Conservation (phyloP, 2,888 invertebrate species). For the Heliconius hortense region DNA sequence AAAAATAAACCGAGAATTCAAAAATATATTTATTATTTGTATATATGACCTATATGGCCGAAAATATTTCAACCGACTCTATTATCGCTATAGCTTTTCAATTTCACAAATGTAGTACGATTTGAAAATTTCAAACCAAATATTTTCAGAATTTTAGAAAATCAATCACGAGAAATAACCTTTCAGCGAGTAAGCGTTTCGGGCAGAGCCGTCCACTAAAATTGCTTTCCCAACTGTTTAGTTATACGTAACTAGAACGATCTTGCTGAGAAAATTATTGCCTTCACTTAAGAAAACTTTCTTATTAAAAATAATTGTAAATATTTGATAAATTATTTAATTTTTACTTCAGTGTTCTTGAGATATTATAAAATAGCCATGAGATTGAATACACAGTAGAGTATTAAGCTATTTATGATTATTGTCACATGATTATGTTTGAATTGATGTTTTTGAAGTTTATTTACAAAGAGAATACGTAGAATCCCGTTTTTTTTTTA, state of each 20-base stretch:
- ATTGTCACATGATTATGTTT: no score
- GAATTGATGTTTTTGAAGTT: no score
- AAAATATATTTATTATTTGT: background rate
- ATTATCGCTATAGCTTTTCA: slow-evolving; percentile 8
- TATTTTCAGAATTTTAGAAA: slow-evolving; percentile 26
- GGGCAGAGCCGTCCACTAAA: slow-evolving; percentile 19
- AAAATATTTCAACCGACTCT: slow-evolving; percentile 4
- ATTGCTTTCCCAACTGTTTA: slow-evolving; percentile 29
- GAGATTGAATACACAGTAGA: no score
- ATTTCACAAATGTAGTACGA: slow-evolving; percentile 11
- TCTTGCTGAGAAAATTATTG: slow-evolving; percentile 7
- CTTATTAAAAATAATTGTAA: background rate
- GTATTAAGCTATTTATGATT: no score
- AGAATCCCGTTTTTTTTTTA: no score
- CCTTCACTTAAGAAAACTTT: slow-evolving; percentile 4
- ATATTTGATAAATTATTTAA: background rate
- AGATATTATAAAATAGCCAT: no score
- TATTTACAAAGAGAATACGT: no score
- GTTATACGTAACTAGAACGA: slow-evolving; percentile 1
- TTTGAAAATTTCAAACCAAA: slow-evolving; percentile 18
- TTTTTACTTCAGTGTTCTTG: background rate
- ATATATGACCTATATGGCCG: background rate
- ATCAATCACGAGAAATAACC: slow-evolving; percentile 27
- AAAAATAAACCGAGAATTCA: background rate
- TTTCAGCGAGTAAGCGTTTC: slow-evolving; percentile 31